Percentiles rank a stretch among this genome's conserved stretches.
phyloP scores from a whole-genome alignment of 2,888 invertebrate genomes.

The Lagria hirta region DNA sequence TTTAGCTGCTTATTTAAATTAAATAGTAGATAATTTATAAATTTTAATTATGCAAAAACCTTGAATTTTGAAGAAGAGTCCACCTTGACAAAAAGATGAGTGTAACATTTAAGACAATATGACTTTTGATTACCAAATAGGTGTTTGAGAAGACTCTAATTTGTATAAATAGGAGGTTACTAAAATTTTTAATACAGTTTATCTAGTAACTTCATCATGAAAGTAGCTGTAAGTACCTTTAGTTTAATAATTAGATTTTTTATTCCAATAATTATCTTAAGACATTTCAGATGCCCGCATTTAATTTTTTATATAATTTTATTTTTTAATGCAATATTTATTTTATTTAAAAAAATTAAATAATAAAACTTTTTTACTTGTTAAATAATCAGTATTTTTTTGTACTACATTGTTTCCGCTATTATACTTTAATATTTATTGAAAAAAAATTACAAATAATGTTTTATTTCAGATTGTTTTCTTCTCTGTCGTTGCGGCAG shows the following conservation, averaged over 20 bases:
- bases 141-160: conserved; percentile 13
- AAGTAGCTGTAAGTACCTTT: conserved; percentile 23
- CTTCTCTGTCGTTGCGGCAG: conserved; percentile 36
- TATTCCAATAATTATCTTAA: no score
- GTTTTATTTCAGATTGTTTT: conserved; percentile 35
- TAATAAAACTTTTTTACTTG: no score
- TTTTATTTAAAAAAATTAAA: no score
- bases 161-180: conserved; percentile 22
- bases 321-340: no score
- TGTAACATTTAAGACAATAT: conserved; percentile 25
- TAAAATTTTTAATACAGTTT: conserved; percentile 12
- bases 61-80: conserved; percentile 25
- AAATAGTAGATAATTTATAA: no score
- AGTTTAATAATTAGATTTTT: no score
- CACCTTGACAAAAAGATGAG: conserved; percentile 23
- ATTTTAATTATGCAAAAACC: no score
- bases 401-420: no score
- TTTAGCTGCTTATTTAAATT: conserved; percentile 14
- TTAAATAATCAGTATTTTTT: no score
- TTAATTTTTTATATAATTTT: no score
- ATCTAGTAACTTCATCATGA: conserved; percentile 18
- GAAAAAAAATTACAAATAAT: background rate
- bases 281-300: no score
- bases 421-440: background rate
- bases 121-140: conserved; percentile 21